Conservation (phyloP, 2,113 vertebrate genomes). For the Caretta caretta region DNA sequence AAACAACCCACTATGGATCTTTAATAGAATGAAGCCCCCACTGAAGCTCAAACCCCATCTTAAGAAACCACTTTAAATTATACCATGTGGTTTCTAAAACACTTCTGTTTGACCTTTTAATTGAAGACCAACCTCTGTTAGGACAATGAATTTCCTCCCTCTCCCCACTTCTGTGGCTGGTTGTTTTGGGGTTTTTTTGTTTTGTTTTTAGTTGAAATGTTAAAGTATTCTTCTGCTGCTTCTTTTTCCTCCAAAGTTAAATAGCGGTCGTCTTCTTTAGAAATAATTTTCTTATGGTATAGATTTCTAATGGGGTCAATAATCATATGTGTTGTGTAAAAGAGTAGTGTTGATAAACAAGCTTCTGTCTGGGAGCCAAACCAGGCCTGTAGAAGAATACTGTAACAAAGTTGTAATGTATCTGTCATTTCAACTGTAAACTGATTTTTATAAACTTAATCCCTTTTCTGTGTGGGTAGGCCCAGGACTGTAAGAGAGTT, state of each 20-base stretch:
- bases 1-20: neutral
- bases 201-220: neutral
- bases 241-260: neutral
- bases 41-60: conserved; percentile 34
- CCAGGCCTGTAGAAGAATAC: neutral
- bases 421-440: neutral
- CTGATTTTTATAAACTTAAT: neutral
- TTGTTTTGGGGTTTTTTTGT: neutral
- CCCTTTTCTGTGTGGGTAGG: neutral
- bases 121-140: neutral
- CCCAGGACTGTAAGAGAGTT: neutral
- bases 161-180: neutral
- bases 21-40: conserved; percentile 1
- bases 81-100: conserved; percentile 1
- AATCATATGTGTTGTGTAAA: neutral
- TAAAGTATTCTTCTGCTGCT: neutral
- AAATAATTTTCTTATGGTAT: neutral
- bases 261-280: neutral
- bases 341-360: neutral
- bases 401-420: neutral
- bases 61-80: conserved; percentile 37
- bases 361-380: neutral
- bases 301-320: neutral
- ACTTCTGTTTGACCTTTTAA: conserved; percentile 35
- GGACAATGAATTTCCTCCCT: neutral